A percentile compares a stretch with the other conserved stretches of the same genome.
phyloP scores from a whole-genome alignment of 2,888 invertebrate genomes.

The Diploptera punctata region DNA sequence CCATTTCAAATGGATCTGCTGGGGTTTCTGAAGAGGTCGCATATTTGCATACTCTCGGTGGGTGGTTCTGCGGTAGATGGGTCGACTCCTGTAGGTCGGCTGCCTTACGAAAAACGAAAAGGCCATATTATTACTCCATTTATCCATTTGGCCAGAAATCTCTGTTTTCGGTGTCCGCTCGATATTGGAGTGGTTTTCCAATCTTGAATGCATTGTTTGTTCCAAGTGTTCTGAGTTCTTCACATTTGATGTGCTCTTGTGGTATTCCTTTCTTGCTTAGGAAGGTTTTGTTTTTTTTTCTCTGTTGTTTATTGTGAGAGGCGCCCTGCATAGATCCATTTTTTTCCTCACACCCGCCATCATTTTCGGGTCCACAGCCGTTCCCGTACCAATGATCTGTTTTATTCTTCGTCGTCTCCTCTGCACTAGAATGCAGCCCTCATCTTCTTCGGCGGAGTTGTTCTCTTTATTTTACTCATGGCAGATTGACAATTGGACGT shows the following conservation, averaged over 20 bases:
- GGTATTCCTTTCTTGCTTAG: background rate
- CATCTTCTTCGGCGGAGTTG: background rate
- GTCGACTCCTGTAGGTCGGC: too few relatives aligned
- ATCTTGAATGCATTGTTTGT: background rate
- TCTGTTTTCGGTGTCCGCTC: background rate
- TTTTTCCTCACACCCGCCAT: background rate
- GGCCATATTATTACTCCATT: too few relatives aligned
- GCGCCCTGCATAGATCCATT: too few relatives aligned
- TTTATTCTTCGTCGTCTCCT: background rate
- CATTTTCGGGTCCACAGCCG: background rate
- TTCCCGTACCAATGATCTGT: background rate
- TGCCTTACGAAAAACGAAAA: too few relatives aligned
- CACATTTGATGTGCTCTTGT: background rate
- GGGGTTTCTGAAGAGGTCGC: background rate
- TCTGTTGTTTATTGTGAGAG: background rate
- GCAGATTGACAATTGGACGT: too few relatives aligned
- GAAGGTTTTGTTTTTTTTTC: background rate
- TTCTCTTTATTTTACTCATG: background rate
- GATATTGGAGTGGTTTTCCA: background rate
- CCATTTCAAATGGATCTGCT: background rate
- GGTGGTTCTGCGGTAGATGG: too few relatives aligned
- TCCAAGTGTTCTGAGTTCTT: background rate
- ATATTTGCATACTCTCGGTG: too few relatives aligned
- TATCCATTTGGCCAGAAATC: background rate
- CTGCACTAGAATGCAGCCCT: background rate